Percentiles rank a stretch among this genome's conserved stretches.
phyloP scores from a whole-genome alignment of 2,113 vertebrate species.

The Megatriorchis doriae region DNA sequence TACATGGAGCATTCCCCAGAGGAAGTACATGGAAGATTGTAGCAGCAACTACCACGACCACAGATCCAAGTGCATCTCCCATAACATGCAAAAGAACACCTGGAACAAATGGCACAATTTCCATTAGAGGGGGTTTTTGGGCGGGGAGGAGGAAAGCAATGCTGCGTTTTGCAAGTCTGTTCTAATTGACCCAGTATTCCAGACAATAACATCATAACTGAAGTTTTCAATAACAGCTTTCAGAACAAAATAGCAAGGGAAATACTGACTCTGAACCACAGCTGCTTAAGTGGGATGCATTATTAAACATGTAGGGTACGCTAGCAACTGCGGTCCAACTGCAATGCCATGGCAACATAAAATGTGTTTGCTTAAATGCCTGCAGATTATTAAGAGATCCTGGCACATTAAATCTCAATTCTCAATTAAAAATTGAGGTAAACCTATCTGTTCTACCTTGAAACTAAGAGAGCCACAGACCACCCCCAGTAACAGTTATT shows the following conservation, averaged over 20 bases:
- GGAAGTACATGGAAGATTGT: conserved; percentile 76
- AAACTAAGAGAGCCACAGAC: not conserved
- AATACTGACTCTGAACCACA: not conserved
- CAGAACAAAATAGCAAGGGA: not conserved
- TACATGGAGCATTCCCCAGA: conserved; percentile 65
- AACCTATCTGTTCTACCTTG: not conserved
- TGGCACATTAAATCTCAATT: not conserved
- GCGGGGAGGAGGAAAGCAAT: accelerated
- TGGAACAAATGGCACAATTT: conserved; percentile 48
- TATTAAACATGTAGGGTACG: not conserved
- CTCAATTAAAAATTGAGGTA: not conserved
- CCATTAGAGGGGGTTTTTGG: not conserved
- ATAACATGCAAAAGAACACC: conserved; percentile 81
- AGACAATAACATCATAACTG: not conserved
- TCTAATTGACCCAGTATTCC: not conserved
- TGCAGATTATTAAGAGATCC: not conserved
- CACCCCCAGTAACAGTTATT: not conserved
- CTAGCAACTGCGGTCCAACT: not conserved
- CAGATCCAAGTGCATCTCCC: conserved; percentile 81
- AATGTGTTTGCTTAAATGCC: not conserved
- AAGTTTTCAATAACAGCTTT: not conserved
- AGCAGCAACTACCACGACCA: conserved; percentile 77
- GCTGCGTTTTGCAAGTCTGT: not conserved
- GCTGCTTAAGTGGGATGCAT: not conserved
- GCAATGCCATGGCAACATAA: conserved; percentile 15